phyloP scores from a whole-genome alignment of 1,140 invertebrate species.

The Neodiprion pinetum region DNA sequence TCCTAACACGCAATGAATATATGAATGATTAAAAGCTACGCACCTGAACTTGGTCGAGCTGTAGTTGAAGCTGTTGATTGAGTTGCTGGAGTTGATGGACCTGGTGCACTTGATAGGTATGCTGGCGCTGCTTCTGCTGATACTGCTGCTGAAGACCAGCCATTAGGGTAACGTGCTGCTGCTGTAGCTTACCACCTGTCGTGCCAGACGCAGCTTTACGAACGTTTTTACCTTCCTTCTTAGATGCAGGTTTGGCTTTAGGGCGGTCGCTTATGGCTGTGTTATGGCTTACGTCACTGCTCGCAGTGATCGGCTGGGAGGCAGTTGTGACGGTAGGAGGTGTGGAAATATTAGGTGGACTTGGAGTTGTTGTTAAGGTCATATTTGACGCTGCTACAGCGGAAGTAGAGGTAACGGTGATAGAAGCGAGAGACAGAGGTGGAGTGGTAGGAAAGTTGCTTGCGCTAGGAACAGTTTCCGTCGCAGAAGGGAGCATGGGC shows the following conservation, averaged over 20 bases:
- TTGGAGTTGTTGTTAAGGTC: slow-evolving; percentile 35
- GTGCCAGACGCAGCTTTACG: slow-evolving; percentile 55
- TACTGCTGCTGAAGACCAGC: slow-evolving; percentile 56
- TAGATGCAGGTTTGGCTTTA: slow-evolving; percentile 79
- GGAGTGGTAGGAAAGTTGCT: slow-evolving; percentile 35
- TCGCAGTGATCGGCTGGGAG: slow-evolving; percentile 56
- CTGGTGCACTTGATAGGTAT: slow-evolving; percentile 59
- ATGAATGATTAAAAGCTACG: slow-evolving; percentile 33
- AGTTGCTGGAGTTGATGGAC: slow-evolving; percentile 56
- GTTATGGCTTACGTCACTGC: slow-evolving; percentile 64
- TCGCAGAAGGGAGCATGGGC: slow-evolving; percentile 35
- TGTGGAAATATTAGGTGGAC: slow-evolving; percentile 35
- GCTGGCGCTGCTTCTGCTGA: slow-evolving; percentile 59
- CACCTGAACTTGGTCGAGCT: slow-evolving; percentile 57
- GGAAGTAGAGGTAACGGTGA: slow-evolving; percentile 34
- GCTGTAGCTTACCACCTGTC: slow-evolving; percentile 45
- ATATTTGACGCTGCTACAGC: slow-evolving; percentile 36
- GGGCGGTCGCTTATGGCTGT: slow-evolving; percentile 81
- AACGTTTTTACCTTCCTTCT: slow-evolving; percentile 74
- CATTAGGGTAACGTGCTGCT: slow-evolving; percentile 48
- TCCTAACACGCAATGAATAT: too few species aligned
- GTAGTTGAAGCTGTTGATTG: slow-evolving; percentile 60
- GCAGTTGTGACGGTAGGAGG: slow-evolving; percentile 35
- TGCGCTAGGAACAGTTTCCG: slow-evolving; percentile 40
- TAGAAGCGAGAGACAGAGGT: slow-evolving; percentile 33